phyloP scores from a whole-genome alignment of 2,797 vertebrate species.

The Alcedo atthis region DNA sequence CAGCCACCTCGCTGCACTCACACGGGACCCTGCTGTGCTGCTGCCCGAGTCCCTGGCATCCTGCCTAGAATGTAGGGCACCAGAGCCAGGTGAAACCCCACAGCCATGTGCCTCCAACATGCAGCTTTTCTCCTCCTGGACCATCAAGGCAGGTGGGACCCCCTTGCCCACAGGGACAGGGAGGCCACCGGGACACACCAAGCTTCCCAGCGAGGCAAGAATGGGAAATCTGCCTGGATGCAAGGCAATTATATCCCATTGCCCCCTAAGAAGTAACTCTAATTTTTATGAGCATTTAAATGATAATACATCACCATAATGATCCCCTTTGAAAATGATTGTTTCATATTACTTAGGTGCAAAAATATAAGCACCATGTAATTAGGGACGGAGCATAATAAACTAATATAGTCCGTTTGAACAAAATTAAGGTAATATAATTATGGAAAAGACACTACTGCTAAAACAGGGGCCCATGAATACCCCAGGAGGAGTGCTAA shows the following conservation, averaged over 20 bases:
- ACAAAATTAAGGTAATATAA: slow-evolving; percentile 85
- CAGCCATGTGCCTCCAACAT: fast-evolving
- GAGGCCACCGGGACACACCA: fast-evolving
- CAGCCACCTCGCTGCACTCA: fast-evolving
- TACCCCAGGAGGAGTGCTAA: slow-evolving; percentile 83
- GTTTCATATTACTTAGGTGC: slow-evolving; percentile 84
- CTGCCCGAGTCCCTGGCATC: background rate
- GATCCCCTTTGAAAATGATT: slow-evolving; percentile 81
- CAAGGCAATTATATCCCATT: slow-evolving; percentile 74
- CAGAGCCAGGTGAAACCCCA: fast-evolving
- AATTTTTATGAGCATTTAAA: slow-evolving; percentile 83
- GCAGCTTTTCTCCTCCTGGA: background rate
- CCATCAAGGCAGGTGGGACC: fast-evolving
- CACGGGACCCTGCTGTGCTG: fast-evolving
- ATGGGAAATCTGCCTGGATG: slow-evolving; percentile 38
- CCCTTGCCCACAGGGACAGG: background rate
- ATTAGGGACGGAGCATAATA: slow-evolving; percentile 83
- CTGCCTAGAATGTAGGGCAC: fast-evolving
- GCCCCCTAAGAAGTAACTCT: slow-evolving; percentile 81
- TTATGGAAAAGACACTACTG: slow-evolving; percentile 81
- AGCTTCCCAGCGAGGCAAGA: background rate
- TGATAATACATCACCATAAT: slow-evolving; percentile 80
- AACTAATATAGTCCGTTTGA: slow-evolving; percentile 82
- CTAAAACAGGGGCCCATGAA: slow-evolving; percentile 81
- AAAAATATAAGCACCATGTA: slow-evolving; percentile 82